These are phyloP conservation scores for Enteromius viviparus DNA, from an alignment of 2,797 vertebrate genomes.

Conservation along the genomic window DNA sequence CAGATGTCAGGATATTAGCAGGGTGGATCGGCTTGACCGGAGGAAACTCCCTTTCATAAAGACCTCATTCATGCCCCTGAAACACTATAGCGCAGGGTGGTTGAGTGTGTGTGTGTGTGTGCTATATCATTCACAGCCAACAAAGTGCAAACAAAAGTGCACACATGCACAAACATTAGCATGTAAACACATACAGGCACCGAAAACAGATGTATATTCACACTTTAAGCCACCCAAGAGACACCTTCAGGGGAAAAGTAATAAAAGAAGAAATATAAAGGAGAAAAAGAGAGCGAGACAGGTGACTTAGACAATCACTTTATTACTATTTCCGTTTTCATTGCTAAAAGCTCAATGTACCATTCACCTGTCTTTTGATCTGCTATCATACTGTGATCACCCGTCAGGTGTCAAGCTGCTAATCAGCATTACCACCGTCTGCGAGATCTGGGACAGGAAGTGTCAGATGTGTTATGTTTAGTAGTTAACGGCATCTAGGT, in stretches of 20 bases:
- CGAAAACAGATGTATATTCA: slow-evolving; percentile 28
- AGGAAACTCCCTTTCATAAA: slow-evolving; percentile 64
- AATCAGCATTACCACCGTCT: neutral
- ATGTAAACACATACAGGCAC: slow-evolving; percentile 48
- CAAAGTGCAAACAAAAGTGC: slow-evolving; percentile 57
- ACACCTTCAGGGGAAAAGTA: neutral
- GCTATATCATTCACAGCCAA: slow-evolving; percentile 53
- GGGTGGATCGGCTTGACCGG: slow-evolving; percentile 50
- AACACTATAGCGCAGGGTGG: slow-evolving; percentile 52
- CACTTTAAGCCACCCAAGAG: slow-evolving; percentile 37
- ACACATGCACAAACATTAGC: slow-evolving; percentile 48
- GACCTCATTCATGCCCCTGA: slow-evolving; percentile 58
- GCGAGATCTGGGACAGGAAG: slow-evolving; percentile 17
- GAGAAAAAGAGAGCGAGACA: neutral
- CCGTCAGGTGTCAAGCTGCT: neutral
- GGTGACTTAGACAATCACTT: neutral
- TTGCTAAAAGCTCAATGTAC: neutral
- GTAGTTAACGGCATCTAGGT: slow-evolving; percentile 29
- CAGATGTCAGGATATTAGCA: slow-evolving; percentile 51
- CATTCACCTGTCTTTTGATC: slow-evolving; percentile 3
- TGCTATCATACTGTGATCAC: too few relatives aligned
- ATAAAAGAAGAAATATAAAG: neutral
- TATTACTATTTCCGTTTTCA: neutral
- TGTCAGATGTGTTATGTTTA: slow-evolving; percentile 37
- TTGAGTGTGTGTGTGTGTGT: slow-evolving; percentile 17